Base-by-base conservation (phyloP, 2,888 invertebrate genomes). In the Lagria hirta region DNA sequence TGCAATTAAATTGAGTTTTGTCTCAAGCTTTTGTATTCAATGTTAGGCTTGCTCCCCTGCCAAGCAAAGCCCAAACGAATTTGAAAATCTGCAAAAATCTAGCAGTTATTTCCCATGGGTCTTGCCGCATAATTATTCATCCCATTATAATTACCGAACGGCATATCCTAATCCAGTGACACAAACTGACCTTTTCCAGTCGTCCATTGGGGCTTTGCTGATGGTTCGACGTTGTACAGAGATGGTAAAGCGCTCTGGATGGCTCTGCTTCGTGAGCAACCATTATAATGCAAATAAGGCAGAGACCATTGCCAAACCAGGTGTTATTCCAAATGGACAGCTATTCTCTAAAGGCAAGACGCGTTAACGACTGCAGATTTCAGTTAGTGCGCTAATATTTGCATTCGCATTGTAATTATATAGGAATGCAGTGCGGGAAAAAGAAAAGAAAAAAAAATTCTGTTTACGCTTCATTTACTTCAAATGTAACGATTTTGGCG, bases 231-330 rank as follows among this genome's bases (percentile, higher is more conserved):
- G 12, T 11, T 6, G 14, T 30, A 15, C 4, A 8, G 6, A 2
- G 2, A 20, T 42, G 49, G 36, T 43, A 48, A 57, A 57, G 28
- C 43, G 48, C 45, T 40, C 37, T 52, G 57, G 45, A 11, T 33
- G 43, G 51, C 48, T 21, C 26, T 33, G 41, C 40, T 57, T 54
- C 49, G 43, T 51, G 52, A 55, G 52, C 52, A 52, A 52, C 64
- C 51, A 68, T 68, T 68, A 68, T 67, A 53, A 68, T 68, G 68
- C 65, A 68, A 68, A 68, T 67, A 56, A 62, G 63, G 57, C 56
- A 56, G 58, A 62, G 62, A 63, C 66, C 63, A 63, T 58, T 57
- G 61, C 58, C 58, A 55, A 62, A 62, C 37, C 68, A 69, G 69
- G 69, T 69, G 69, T 68, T 65, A 57, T 62, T 61, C 61, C 61